phyloP scores from a whole-genome alignment of 2,888 invertebrate genomes.

The Anarsia innoxiella region DNA sequence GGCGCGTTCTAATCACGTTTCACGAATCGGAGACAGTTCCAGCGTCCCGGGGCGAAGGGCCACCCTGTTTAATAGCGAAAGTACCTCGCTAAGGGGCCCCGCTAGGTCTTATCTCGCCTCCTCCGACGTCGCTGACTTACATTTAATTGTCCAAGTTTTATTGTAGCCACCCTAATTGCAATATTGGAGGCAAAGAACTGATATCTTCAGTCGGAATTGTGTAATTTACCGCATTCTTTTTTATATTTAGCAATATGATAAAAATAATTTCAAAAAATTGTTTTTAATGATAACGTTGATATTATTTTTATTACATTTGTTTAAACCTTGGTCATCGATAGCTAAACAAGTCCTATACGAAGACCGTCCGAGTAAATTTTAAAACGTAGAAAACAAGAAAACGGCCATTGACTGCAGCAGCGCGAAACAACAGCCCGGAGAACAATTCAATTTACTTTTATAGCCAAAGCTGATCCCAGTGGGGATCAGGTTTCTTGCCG shows the following conservation, averaged over 20 bases:
- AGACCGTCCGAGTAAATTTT: too few species aligned
- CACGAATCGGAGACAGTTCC: conserved; percentile 6
- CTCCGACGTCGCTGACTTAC: conserved; percentile 58
- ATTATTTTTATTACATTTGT: background rate
- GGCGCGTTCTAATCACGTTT: conserved; percentile 7
- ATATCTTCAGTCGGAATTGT: conserved; percentile 2
- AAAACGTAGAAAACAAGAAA: conserved; percentile 37
- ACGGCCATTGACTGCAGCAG: conserved; percentile 38
- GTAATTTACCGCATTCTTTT: too few species aligned
- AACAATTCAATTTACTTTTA: conserved; percentile 73
- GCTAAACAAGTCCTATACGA: background rate
- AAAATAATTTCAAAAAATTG: too few species aligned
- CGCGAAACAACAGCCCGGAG: conserved; percentile 51
- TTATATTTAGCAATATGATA: too few species aligned
- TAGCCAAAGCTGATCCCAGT: conserved; percentile 57
- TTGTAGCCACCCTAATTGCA: conserved; percentile 59
- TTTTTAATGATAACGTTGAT: background rate
- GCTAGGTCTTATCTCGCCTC: conserved; percentile 59
- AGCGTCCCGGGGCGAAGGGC: background rate
- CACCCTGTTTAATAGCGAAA: conserved; percentile 2
- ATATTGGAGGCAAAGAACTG: conserved; percentile 31
- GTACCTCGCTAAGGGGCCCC: conserved; percentile 18
- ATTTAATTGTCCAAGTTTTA: conserved; percentile 72
- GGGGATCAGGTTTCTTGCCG: conserved; percentile 48
- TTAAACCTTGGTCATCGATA: background rate